Percentiles rank a stretch among this genome's conserved stretches.
Conservation (phyloP, 2,888 invertebrate species). For the Melitaea athalia region DNA sequence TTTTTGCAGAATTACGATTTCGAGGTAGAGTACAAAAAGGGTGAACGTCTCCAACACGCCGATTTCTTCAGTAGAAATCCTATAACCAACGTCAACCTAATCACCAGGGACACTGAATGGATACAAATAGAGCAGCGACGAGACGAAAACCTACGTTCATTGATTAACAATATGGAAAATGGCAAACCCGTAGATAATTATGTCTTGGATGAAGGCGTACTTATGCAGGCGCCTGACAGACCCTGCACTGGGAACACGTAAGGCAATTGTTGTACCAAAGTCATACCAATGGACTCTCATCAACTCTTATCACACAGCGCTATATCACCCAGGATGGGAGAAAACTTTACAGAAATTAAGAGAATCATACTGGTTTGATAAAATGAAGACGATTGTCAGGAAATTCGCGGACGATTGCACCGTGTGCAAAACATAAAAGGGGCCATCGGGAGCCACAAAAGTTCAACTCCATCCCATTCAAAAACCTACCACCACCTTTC, state of each 20-base stretch:
- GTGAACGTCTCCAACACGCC: conserved; percentile 29
- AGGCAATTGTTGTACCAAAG: conserved; percentile 31
- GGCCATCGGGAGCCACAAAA: neutral
- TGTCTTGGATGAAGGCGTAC: neutral
- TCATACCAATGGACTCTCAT: conserved; percentile 43
- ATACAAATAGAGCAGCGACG: conserved; percentile 41
- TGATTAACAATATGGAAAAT: conserved; percentile 13
- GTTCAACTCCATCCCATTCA: neutral
- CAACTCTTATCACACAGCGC: conserved; percentile 28
- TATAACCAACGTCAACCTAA: conserved; percentile 29
- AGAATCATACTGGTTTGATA: conserved; percentile 12
- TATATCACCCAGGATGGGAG: conserved; percentile 31
- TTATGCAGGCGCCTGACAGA: neutral
- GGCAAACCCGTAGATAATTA: neutral
- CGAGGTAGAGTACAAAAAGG: conserved; percentile 31
- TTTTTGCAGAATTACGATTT: neutral
- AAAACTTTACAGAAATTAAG: conserved; percentile 25
- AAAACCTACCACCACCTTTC: neutral
- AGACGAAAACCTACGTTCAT: conserved; percentile 19
- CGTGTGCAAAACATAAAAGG: neutral
- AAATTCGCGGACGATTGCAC: conserved; percentile 8
- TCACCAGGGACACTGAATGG: conserved; percentile 41
- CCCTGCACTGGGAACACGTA: neutral
- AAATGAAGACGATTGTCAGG: neutral
- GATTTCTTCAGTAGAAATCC: conserved; percentile 44